Percentiles rank a stretch among this genome's conserved stretches.
Conservation (phyloP, 2,797 vertebrate genomes). For the Heterohyrax brucei region DNA sequence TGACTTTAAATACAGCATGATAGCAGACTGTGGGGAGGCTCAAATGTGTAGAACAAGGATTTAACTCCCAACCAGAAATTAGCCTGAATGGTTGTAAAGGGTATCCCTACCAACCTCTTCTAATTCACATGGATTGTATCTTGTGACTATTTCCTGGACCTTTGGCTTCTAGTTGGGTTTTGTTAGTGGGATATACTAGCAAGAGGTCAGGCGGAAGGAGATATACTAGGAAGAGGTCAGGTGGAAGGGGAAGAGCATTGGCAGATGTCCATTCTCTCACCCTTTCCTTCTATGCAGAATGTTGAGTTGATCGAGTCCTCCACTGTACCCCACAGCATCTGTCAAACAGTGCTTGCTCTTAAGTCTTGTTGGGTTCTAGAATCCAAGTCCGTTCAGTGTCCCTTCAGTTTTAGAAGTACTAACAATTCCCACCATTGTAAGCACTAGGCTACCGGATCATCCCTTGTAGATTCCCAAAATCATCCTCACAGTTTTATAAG, state of each 20-base stretch:
- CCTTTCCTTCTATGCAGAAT: neutral
- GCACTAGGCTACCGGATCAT: rapidly evolving
- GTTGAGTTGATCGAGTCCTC: neutral
- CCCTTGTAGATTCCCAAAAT: too few species aligned
- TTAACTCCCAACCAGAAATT: neutral
- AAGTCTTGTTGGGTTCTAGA: neutral
- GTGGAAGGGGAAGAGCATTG: neutral
- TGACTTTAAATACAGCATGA: too few species aligned
- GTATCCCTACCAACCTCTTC: neutral
- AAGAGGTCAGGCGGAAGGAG: neutral
- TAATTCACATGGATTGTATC: neutral
- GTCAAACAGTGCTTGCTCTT: neutral
- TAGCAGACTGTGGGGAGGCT: too few species aligned
- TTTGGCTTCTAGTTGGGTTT: neutral
- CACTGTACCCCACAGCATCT: neutral
- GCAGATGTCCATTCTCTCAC: neutral
- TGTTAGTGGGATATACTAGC: neutral
- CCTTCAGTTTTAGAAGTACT: rapidly evolving
- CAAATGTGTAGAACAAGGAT: neutral
- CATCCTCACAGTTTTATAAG: neutral
- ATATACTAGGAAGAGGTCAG: neutral
- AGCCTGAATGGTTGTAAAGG: neutral
- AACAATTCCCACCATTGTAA: neutral
- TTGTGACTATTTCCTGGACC: neutral
- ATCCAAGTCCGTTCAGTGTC: neutral